Conservation (phyloP, 1,140 invertebrate species). For the Zaprionus taronus region DNA sequence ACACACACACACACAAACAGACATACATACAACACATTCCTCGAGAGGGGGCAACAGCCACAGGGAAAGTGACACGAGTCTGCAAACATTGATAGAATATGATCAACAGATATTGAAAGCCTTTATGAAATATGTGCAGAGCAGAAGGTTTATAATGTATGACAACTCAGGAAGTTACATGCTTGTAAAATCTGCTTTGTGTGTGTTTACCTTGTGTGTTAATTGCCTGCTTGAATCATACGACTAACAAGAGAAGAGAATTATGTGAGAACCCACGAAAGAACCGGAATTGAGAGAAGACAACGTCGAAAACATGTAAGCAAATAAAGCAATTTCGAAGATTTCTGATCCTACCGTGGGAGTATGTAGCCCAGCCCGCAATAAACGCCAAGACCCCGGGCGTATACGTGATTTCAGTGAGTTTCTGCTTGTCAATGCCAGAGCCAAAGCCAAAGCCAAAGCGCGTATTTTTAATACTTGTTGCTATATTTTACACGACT, state of each 20-base stretch:
- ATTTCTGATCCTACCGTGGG: conserved; percentile 2
- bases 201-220: not conserved
- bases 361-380: not conserved
- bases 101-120: not conserved
- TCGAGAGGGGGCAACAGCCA: not conserved
- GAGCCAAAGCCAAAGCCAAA: not conserved
- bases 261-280: not conserved
- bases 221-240: not conserved
- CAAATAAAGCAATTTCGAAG: conserved; percentile 7
- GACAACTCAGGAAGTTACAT: not conserved
- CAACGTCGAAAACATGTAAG: not conserved
- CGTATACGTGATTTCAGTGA: conserved; percentile 40
- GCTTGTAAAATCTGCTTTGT: not conserved
- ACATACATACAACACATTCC: not conserved
- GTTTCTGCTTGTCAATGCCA: conserved; percentile 34
- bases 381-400: conserved; percentile 8
- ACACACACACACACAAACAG: not conserved
- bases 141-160: not conserved
- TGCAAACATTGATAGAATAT: not conserved
- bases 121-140: not conserved
- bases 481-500: conserved; percentile 19
- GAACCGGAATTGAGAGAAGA: not conserved
- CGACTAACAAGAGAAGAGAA: not conserved
- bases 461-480: conserved; percentile 18
- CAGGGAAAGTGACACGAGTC: not conserved